Evolutionary conservation across 2,113 vertebrate genomes (phyloP).

Genomic region (Brienomyrus brachyistius): DNA sequence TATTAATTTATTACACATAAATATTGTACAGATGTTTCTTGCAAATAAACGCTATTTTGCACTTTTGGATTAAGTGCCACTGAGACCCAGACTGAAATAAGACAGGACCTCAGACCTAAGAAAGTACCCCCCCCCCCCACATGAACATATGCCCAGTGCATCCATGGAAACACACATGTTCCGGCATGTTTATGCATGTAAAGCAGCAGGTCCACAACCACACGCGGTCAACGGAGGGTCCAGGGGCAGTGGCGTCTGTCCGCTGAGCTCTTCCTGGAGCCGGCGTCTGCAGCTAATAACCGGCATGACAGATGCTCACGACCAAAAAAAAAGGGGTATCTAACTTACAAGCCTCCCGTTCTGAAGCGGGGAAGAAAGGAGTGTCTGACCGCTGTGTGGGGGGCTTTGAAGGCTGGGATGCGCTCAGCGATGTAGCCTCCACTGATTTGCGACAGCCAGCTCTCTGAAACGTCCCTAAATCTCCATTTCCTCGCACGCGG

Average conservation of each 20-base stretch:
- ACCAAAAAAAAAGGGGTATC: slow-evolving; percentile 27
- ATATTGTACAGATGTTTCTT: not conserved
- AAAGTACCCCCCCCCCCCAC: not conserved
- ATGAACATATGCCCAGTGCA: not conserved
- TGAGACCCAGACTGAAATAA: not conserved
- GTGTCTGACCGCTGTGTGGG: slow-evolving; percentile 20
- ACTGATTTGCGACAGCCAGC: slow-evolving; percentile 27
- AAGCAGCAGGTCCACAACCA: not conserved
- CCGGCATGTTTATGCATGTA: not conserved
- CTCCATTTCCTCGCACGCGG: slow-evolving; percentile 24
- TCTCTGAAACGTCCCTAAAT: slow-evolving; percentile 25
- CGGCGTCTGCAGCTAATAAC: slow-evolving; percentile 20
- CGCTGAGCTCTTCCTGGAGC: not conserved
- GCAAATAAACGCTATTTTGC: not conserved
- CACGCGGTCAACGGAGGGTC: not conserved
- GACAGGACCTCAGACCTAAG: not conserved
- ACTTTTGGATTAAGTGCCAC: not conserved
- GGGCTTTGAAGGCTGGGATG: slow-evolving; percentile 23
- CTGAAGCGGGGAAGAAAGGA: not conserved
- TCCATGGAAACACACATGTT: not conserved
- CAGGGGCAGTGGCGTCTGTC: not conserved
- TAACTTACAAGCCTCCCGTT: slow-evolving; percentile 18
- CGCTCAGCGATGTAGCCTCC: slow-evolving; percentile 22
- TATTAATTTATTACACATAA: not conserved
- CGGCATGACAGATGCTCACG: not conserved